Percentiles rank a stretch among this genome's conserved stretches.
Evolutionary conservation across 2,888 invertebrate genomes (phyloP).

Genomic region (Caprella mutica): DNA sequence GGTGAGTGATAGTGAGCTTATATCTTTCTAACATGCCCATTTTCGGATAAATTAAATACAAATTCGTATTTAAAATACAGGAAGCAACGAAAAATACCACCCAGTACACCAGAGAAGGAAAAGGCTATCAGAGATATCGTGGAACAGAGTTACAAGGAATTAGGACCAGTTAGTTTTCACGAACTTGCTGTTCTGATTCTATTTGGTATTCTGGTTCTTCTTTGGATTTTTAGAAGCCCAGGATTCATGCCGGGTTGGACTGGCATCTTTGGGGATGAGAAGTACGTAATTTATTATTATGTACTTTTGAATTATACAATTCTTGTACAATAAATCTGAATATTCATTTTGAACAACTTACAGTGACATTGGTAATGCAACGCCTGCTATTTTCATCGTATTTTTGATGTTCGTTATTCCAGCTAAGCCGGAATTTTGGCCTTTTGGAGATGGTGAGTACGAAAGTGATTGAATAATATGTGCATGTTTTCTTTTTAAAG

Average conservation of each 20-base stretch:
- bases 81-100: background rate
- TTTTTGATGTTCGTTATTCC: slow-evolving; percentile 11
- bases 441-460: background rate
- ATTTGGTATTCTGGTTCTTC: slow-evolving; percentile 63
- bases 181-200: slow-evolving; percentile 49
- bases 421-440: slow-evolving; percentile 1
- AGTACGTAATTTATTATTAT: background rate
- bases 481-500: no score
- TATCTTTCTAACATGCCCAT: no score
- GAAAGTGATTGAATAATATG: no score
- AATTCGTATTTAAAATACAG: background rate
- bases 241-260: slow-evolving; percentile 75
- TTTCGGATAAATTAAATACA: background rate
- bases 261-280: background rate
- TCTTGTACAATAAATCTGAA: background rate
- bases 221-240: slow-evolving; percentile 83
- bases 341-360: background rate
- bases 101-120: slow-evolving; percentile 7
- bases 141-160: slow-evolving; percentile 54
- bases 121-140: slow-evolving; percentile 12
- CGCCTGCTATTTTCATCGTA: slow-evolving; percentile 14
- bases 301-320: background rate
- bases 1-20: slow-evolving; percentile 11
- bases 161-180: slow-evolving; percentile 67
- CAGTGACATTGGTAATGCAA: slow-evolving; percentile 12